Base-by-base conservation (phyloP, 2,797 vertebrate species). In the Psittacula derbiana region DNA sequence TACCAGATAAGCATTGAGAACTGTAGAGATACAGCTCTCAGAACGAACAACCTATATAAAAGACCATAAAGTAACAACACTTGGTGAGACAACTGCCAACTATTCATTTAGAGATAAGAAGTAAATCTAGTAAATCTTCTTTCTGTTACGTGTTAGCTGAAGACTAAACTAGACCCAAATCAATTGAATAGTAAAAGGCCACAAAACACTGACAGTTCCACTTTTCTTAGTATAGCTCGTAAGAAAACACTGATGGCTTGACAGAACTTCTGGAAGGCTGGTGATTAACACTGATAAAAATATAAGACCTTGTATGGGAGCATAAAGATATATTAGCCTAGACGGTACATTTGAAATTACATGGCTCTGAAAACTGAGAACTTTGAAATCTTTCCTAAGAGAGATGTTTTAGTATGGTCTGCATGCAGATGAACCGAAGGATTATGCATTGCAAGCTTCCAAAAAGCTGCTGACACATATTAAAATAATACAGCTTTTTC, bases 391-490 rank as follows among this genome's bases (percentile, higher is more conserved):
- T 78, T 73, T 57, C 55, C 17, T 61, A 81, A 30, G 31, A 76
- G 5, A 3, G 18, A 62, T 52, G 27, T 82, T 40, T 64, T 38
- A n/a, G 64, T 52, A 71, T 62, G 18, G 7, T 47, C 31, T 71
- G 23, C 55, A 41, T 27, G 40, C 60, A 76, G 36, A 73, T 36
- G 16, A 87, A 75, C 31, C 8, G 6, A 28, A 52, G 14, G 40
- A 25, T 66, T 86, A 57, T 72, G 23, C 28, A 79, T 0, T 28
- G 11, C 1, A 18, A 12, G 24, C 49, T 91, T 57, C 53, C 8
- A 82, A 40, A 64, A 49, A 69, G 4, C n/a, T 33, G 30, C 58
- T 1, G 2, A 60, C 33, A 31, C 11, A 4, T 0, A 0, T 72
- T 72, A 40, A 75, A 80, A 49, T 27, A 71, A 78, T 28, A 41